phyloP scores from a whole-genome alignment of 2,797 vertebrate species.

The Sciaenops ocellatus region DNA sequence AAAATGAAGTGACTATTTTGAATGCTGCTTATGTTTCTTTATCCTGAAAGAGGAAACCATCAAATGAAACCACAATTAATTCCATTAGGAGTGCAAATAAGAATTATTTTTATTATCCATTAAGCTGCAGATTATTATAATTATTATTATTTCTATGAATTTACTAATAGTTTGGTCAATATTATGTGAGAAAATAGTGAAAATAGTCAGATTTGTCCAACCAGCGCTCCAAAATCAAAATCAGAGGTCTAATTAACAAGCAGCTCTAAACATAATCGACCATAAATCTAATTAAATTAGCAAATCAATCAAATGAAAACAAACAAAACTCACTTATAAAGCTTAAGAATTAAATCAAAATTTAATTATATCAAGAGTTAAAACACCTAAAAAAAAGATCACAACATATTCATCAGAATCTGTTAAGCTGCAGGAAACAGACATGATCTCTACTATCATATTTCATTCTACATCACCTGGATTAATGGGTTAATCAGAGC shows the following conservation, averaged over 20 bases:
- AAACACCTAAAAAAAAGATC: background rate
- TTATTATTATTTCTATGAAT: background rate
- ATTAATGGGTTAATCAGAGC: conserved; percentile 6
- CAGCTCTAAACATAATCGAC: background rate
- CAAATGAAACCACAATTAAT: background rate
- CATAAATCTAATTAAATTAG: background rate
- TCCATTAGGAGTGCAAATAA: background rate
- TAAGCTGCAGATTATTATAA: background rate
- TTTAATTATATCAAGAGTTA: background rate
- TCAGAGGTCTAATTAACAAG: background rate
- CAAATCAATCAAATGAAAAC: background rate
- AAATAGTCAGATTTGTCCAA: background rate
- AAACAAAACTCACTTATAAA: background rate
- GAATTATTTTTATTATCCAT: background rate
- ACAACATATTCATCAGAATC: background rate
- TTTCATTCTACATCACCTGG: background rate
- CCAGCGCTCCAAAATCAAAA: background rate
- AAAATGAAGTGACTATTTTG: background rate
- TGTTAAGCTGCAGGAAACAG: conserved; percentile 6
- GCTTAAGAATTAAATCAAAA: background rate
- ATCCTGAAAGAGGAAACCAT: background rate
- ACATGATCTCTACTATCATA: background rate
- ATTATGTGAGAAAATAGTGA: background rate
- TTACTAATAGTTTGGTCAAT: background rate
- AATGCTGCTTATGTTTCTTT: background rate